Evolutionary conservation across 53 echinoderm and acorn worm genomes (phyloP).

Genomic region (Astropecten irregularis): DNA sequence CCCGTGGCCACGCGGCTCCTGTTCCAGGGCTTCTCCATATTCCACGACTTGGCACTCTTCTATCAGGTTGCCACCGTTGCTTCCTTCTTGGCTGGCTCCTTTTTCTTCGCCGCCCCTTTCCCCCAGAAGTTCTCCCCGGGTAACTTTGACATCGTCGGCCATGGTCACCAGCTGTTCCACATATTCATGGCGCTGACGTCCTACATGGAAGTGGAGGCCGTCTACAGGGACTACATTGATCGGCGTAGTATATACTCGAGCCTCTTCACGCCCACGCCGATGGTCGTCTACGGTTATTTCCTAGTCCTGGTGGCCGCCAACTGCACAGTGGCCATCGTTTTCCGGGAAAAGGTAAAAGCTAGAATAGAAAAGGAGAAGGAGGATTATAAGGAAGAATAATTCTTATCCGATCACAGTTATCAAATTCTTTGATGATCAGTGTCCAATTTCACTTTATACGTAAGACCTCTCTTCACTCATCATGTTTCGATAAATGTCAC

Average conservation of each 20-base stretch:
- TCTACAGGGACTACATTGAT: slow-evolving; percentile 69
- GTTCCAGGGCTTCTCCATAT: slow-evolving; percentile 30
- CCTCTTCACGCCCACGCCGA: slow-evolving; percentile 51
- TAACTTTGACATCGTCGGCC: slow-evolving; percentile 83
- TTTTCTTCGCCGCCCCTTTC: slow-evolving; percentile 89
- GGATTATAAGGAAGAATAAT: not conserved
- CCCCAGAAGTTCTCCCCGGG: slow-evolving; percentile 88
- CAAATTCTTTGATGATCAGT: too few species aligned
- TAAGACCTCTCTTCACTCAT: too few species aligned
- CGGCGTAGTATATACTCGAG: slow-evolving; percentile 64
- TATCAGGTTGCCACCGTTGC: slow-evolving; percentile 69
- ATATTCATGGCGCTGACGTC: slow-evolving; percentile 80
- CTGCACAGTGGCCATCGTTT: not conserved
- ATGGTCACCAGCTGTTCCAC: slow-evolving; percentile 92
- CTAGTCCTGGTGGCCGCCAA: slow-evolving; percentile 51
- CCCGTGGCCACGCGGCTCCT: slow-evolving; percentile 77
- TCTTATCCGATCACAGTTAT: not conserved
- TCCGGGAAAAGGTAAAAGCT: slow-evolving; percentile 29
- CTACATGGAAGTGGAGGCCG: slow-evolving; percentile 76
- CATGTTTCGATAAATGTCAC: too few species aligned
- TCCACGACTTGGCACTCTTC: slow-evolving; percentile 64
- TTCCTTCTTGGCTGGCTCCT: slow-evolving; percentile 68
- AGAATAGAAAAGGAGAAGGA: slow-evolving; percentile 17
- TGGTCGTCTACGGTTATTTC: slow-evolving; percentile 55
- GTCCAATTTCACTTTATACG: too few species aligned